Evolutionary conservation across 1,140 invertebrate genomes (phyloP).

Genomic region (Hyles euphorbiae): DNA sequence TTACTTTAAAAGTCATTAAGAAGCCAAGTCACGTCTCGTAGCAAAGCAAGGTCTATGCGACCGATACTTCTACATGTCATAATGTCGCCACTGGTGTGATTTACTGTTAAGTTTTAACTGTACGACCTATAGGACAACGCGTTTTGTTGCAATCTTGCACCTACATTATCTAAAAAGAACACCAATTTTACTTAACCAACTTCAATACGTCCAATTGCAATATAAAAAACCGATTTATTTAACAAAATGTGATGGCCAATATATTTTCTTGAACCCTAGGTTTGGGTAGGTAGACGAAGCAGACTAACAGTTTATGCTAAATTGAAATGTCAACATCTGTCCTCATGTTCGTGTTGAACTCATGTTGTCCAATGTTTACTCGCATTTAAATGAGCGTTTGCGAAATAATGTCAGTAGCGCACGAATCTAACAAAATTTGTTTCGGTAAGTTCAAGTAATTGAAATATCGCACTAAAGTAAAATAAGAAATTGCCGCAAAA

Average conservation of each 20-base stretch:
- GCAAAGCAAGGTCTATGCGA: constrained; percentile 49
- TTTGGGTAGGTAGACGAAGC: constrained; percentile 6
- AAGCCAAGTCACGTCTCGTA: constrained; percentile 50
- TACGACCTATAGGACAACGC: constrained; percentile 11
- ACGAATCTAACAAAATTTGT: constrained; percentile 32
- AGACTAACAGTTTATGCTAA: constrained; percentile 10
- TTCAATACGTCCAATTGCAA: no score
- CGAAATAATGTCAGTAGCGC: constrained; percentile 32
- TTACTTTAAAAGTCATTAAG: constrained; percentile 36
- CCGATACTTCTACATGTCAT: constrained; percentile 53
- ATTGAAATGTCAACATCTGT: constrained; percentile 12
- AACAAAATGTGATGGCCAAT: no score
- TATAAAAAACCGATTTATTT: no score
- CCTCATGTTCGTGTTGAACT: constrained; percentile 26
- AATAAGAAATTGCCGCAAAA: no score
- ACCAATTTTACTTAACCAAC: no score
- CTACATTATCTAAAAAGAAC: no score
- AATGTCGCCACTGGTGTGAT: constrained; percentile 25
- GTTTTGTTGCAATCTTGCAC: not conserved
- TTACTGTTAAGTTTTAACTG: constrained; percentile 27
- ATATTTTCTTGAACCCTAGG: not conserved
- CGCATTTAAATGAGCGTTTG: constrained; percentile 46
- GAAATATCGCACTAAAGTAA: no score
- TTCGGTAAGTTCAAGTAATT: no score
- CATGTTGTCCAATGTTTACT: constrained; percentile 44